phyloP scores from a whole-genome alignment of 2,113 vertebrate genomes.

The Chionomys nivalis region DNA sequence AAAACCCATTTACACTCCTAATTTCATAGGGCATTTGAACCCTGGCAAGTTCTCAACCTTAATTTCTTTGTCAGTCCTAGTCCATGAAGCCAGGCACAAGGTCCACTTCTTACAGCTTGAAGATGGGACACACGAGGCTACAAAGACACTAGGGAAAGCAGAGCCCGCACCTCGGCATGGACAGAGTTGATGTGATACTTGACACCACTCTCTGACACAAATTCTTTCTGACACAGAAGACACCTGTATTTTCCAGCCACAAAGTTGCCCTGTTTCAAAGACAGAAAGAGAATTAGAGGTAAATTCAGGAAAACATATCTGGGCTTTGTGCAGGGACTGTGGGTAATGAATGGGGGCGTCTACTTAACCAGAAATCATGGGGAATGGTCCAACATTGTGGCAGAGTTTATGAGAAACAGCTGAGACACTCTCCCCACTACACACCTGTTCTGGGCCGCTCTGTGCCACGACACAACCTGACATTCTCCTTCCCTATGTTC shows the following conservation, averaged over 20 bases:
- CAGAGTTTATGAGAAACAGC: background rate
- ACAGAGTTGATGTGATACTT: conserved; percentile 98
- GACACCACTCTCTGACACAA: conserved; percentile 97
- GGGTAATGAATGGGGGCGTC: background rate
- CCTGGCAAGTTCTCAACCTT: background rate
- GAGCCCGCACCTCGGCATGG: conserved; percentile 92
- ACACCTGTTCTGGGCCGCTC: background rate
- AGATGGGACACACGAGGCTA: background rate
- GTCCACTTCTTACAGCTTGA: background rate
- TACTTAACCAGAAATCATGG: conserved; percentile 36
- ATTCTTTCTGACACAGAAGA: conserved; percentile 95
- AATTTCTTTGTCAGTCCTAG: background rate
- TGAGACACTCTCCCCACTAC: background rate
- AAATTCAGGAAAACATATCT: conserved; percentile 39
- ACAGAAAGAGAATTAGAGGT: conserved; percentile 53
- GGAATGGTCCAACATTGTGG: background rate
- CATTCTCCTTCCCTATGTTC: background rate
- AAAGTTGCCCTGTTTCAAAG: conserved; percentile 91
- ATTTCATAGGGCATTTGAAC: conserved; percentile 43
- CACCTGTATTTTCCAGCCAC: conserved; percentile 96
- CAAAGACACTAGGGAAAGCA: background rate
- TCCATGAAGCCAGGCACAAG: background rate
- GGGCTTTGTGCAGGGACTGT: background rate
- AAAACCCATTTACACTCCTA: conserved; percentile 2
- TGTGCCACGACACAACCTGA: background rate